These are phyloP conservation scores for Varanus komodoensis DNA, from an alignment of 2,113 vertebrate species.

Conservation along the genomic window DNA sequence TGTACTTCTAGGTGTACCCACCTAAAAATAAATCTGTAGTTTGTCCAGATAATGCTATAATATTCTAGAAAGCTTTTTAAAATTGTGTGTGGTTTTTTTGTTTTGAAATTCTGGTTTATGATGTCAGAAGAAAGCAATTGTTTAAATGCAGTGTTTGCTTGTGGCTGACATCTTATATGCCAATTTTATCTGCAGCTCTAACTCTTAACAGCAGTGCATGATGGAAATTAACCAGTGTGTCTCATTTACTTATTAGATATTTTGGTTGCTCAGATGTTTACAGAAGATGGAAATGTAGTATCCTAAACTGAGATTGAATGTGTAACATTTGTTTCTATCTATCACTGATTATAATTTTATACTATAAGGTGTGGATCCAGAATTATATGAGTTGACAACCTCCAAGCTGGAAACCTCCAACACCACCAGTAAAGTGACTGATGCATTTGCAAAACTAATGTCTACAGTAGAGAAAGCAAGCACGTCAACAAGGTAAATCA, in stretches of 20 bases:
- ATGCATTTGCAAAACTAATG: constrained; percentile 96
- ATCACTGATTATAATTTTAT: constrained; percentile 82
- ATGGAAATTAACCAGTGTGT: constrained; percentile 41
- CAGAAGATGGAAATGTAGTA: constrained; percentile 69
- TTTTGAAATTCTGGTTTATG: constrained; percentile 11
- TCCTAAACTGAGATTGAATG: constrained; percentile 65
- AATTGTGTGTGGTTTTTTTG: constrained; percentile 13
- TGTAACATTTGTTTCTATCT: constrained; percentile 47
- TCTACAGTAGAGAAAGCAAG: constrained; percentile 97
- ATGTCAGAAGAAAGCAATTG: not conserved
- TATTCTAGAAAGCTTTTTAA: not conserved
- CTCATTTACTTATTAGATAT: constrained; percentile 49
- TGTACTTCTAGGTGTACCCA: not conserved
- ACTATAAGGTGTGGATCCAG: constrained; percentile 94
- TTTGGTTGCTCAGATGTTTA: constrained; percentile 81
- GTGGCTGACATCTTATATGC: constrained; percentile 48
- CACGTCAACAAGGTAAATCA: constrained; percentile 89
- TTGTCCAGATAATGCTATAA: not conserved
- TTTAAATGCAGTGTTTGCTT: not conserved
- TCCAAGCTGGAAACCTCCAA: constrained; percentile 88
- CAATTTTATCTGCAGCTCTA: not conserved
- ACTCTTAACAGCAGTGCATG: constrained; percentile 33
- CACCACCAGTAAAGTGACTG: constrained; percentile 84
- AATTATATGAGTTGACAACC: constrained; percentile 95
- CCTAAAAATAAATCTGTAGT: not conserved